Percentiles rank a stretch among this genome's conserved stretches.
Conservation (phyloP, 2,113 vertebrate genomes). For the Canis aureus region DNA sequence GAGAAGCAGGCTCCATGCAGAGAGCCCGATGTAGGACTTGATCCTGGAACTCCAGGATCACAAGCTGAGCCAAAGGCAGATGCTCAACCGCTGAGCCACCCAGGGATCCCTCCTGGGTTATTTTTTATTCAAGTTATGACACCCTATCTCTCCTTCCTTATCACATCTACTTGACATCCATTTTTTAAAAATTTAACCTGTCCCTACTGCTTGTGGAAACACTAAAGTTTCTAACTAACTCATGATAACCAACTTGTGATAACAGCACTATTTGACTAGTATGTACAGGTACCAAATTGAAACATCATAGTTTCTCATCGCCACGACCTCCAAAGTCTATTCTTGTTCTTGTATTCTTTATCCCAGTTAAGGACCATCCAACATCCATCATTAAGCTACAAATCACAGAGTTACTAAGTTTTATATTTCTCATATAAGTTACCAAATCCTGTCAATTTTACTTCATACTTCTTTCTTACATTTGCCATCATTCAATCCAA, state of each 20-base stretch:
- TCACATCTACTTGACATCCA: not conserved
- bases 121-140: not conserved
- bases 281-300: not conserved
- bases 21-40: too few relatives aligned
- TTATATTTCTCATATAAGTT: not conserved
- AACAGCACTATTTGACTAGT: not conserved
- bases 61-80: too few relatives aligned
- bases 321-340: not conserved
- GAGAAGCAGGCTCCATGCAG: too few relatives aligned
- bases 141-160: not conserved
- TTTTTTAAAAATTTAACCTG: not conserved
- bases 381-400: not conserved
- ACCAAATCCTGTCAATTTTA: not conserved
- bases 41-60: too few relatives aligned
- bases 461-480: not conserved
- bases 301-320: not conserved
- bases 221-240: not conserved
- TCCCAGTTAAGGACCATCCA: not conserved
- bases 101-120: not conserved
- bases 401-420: not conserved
- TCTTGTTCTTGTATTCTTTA: not conserved
- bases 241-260: not conserved
- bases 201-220: not conserved
- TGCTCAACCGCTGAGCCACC: too few relatives aligned
- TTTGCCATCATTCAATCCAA: not conserved